Evolutionary conservation across 2,797 vertebrate genomes (phyloP).

Genomic region (Vipera ursinii): DNA sequence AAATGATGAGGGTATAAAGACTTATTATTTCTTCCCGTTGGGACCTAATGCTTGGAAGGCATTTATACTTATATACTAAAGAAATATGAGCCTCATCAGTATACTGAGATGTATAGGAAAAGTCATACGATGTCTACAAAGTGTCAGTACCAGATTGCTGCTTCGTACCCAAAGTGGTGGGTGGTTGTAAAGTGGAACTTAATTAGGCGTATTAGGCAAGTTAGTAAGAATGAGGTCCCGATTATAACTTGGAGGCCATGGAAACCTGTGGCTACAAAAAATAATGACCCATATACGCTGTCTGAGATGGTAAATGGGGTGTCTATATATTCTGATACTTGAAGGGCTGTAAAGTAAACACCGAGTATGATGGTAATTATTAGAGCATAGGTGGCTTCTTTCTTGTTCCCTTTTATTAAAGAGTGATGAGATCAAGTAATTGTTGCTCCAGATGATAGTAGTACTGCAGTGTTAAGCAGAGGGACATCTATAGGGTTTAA

Average conservation of each 20-base stretch:
- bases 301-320: too few relatives aligned
- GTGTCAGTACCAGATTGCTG: conserved; percentile 31
- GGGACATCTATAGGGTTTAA: conserved; percentile 45
- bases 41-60: neutral
- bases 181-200: conserved; percentile 42
- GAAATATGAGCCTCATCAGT: conserved; percentile 71
- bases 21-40: neutral
- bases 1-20: rapidly evolving
- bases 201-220: neutral
- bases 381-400: too few relatives aligned
- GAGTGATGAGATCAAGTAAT: too few relatives aligned
- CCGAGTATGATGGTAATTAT: too few relatives aligned
- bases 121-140: conserved; percentile 58
- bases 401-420: too few relatives aligned
- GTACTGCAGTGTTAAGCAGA: conserved; percentile 29
- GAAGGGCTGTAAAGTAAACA: too few relatives aligned
- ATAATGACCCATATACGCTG: conserved; percentile 43
- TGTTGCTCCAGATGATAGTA: too few relatives aligned
- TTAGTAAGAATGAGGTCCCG: rapidly evolving
- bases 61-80: conserved; percentile 54
- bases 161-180: conserved; percentile 61
- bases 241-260: conserved; percentile 62
- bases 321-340: too few relatives aligned
- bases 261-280: conserved; percentile 65
- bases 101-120: conserved; percentile 61